These are phyloP conservation scores for Ischnura elegans DNA, from an alignment of 2,888 invertebrate genomes.

Conservation along the genomic window DNA sequence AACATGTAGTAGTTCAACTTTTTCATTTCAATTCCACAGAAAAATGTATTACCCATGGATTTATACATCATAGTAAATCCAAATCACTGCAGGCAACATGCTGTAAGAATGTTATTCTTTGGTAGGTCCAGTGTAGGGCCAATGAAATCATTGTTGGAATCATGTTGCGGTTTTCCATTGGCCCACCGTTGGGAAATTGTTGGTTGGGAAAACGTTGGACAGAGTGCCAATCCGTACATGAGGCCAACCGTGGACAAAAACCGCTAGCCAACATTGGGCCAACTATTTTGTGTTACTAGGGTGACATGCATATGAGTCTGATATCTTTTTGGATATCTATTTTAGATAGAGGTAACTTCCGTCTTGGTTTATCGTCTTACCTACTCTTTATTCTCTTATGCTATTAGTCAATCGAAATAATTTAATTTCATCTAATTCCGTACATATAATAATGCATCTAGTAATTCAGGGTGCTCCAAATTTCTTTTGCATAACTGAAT, in stretches of 20 bases:
- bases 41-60: not conserved
- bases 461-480: no score
- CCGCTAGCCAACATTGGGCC: no score
- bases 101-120: not conserved
- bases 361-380: no score
- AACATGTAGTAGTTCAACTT: not conserved
- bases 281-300: constrained; percentile 1
- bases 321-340: no score
- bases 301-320: no score
- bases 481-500: no score
- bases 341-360: no score
- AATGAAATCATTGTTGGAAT: not conserved
- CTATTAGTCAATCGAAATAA: no score
- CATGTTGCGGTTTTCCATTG: not conserved
- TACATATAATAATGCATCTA: no score
- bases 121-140: not conserved
- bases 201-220: not conserved
- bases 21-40: constrained; percentile 2
- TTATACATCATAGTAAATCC: not conserved
- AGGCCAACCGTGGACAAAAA: not conserved
- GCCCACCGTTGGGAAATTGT: not conserved
- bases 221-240: not conserved
- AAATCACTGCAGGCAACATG: not conserved
- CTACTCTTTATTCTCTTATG: no score
- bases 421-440: no score